These are phyloP conservation scores for Danio aesculapii DNA, from an alignment of 2,797 vertebrate genomes.

Conservation along the genomic window DNA sequence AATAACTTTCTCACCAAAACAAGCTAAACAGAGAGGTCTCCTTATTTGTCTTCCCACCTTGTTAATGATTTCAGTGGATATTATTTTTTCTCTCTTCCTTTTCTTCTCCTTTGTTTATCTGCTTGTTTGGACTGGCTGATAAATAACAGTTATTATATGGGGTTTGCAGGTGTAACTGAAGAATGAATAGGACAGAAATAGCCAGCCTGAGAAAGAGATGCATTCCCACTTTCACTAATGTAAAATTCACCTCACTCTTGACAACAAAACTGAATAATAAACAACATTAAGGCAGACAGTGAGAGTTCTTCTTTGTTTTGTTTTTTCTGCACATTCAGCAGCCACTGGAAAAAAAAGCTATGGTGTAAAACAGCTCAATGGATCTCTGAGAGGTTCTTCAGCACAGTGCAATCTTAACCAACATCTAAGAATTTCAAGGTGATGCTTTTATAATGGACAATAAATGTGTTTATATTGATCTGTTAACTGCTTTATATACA, in stretches of 20 bases:
- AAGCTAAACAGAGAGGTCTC: background rate
- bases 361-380: constrained; percentile 15
- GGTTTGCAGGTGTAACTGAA: constrained; percentile 25
- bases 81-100: background rate
- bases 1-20: background rate
- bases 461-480: background rate
- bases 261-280: constrained; percentile 32
- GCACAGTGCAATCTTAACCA: background rate
- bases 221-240: constrained; percentile 33
- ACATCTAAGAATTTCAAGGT: background rate
- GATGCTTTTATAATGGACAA: background rate
- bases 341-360: background rate
- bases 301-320: background rate
- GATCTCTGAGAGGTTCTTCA: constrained; percentile 2
- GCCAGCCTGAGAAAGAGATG: background rate
- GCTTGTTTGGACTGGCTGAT: constrained; percentile 12
- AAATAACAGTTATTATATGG: constrained; percentile 30
- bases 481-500: background rate
- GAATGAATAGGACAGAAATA: constrained; percentile 18
- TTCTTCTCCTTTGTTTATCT: constrained; percentile 4
- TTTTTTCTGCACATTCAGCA: constrained; percentile 38
- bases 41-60: constrained; percentile 16
- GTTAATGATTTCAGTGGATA: background rate
- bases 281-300: constrained; percentile 15
- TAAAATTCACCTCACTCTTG: constrained; percentile 35